Conservation (phyloP, 2,113 vertebrate species). For the Crotalus tigris region DNA sequence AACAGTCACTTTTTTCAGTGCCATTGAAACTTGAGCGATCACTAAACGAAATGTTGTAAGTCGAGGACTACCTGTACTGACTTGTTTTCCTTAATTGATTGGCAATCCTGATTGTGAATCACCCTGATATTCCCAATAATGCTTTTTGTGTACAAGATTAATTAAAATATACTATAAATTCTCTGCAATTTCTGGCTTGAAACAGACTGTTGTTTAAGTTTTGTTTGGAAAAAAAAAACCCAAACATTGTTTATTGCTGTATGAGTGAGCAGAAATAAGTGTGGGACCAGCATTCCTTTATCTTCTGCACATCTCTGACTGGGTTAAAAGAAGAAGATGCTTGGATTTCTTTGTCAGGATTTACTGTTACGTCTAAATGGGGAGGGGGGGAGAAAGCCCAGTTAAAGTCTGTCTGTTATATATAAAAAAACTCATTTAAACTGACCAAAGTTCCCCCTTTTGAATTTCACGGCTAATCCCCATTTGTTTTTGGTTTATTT, state of each 20-base stretch:
- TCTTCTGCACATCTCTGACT: not conserved
- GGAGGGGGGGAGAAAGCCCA: not conserved
- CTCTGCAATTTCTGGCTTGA: not conserved
- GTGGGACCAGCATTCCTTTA: not conserved
- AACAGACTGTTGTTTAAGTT: not conserved
- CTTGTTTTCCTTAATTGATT: not conserved
- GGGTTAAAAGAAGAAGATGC: not conserved
- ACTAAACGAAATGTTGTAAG: not conserved
- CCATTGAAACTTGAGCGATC: not conserved
- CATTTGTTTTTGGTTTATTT: not conserved
- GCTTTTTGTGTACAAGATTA: not conserved
- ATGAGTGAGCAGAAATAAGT: not conserved
- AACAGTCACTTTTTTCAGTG: not conserved
- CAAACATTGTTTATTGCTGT: not conserved
- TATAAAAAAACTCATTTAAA: not conserved
- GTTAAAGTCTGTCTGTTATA: not conserved
- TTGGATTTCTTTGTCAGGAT: not conserved
- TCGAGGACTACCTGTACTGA: not conserved
- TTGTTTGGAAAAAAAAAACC: not conserved
- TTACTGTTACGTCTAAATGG: not conserved
- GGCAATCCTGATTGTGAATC: not conserved
- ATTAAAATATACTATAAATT: not conserved
- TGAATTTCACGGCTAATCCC: not conserved
- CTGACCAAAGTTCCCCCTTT: not conserved
- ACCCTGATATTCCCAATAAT: fast-evolving